Percentiles rank a stretch among this genome's conserved stretches.
phyloP scores from a whole-genome alignment of 2,113 vertebrate species.

The Micromys minutus region DNA sequence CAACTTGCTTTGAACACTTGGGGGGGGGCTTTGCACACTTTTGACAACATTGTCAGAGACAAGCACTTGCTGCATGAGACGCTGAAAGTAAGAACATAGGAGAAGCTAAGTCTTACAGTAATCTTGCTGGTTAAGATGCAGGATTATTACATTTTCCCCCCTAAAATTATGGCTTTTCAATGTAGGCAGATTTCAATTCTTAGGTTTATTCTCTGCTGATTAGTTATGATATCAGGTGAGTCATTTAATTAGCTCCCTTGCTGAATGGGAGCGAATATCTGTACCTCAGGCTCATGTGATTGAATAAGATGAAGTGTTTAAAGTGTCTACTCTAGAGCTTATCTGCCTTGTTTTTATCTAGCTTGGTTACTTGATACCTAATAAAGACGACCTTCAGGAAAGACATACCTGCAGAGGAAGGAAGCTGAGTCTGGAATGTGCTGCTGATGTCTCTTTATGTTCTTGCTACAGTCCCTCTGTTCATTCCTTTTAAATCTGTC shows the following conservation, averaged over 20 bases:
- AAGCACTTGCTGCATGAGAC: background rate
- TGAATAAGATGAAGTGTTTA: background rate
- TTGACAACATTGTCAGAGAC: background rate
- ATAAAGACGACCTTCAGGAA: background rate
- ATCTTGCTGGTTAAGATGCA: slow-evolving; percentile 25
- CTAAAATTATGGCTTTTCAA: background rate
- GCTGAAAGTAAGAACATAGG: background rate
- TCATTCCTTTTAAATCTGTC: background rate
- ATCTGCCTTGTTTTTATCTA: slow-evolving; percentile 24
- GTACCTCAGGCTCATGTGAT: background rate
- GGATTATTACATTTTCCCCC: background rate
- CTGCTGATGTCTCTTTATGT: background rate
- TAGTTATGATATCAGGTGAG: slow-evolving; percentile 8
- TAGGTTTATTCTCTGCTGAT: slow-evolving; percentile 9
- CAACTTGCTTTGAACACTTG: background rate
- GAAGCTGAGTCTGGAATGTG: slow-evolving; percentile 10
- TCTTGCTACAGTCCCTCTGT: background rate
- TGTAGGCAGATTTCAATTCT: background rate
- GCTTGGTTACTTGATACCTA: background rate
- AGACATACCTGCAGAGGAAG: background rate
- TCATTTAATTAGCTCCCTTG: slow-evolving; percentile 41
- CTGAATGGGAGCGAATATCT: slow-evolving; percentile 23
- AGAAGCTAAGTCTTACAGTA: background rate
- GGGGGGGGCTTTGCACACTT: background rate
- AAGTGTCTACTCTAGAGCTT: background rate